These are phyloP conservation scores for Euzetes globulus DNA, from an alignment of 2,888 invertebrate genomes.

Conservation along the genomic window DNA sequence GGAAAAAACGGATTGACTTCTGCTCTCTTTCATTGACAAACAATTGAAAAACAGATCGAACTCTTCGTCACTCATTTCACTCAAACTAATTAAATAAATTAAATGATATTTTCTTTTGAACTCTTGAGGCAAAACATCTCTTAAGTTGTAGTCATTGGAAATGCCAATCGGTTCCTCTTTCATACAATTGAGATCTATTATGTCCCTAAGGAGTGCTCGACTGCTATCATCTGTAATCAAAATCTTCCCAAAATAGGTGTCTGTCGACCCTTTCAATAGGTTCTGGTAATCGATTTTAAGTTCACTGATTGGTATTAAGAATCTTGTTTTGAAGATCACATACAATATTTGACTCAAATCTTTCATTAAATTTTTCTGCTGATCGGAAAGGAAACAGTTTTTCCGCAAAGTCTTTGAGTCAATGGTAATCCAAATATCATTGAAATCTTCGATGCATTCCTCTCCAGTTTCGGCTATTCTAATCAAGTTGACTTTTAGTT, in stretches of 20 bases:
- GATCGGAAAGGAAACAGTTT: neutral
- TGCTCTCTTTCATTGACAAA: neutral
- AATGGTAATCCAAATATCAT: neutral
- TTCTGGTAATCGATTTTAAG: neutral
- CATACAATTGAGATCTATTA: neutral
- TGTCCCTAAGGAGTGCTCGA: neutral
- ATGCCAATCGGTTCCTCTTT: constrained; percentile 16
- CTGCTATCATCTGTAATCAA: neutral
- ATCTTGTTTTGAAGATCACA: constrained; percentile 1
- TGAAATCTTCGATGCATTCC: neutral
- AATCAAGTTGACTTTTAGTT: neutral
- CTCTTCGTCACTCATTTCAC: constrained; percentile 8
- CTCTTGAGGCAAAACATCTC: constrained; percentile 4
- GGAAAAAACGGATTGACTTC: neutral
- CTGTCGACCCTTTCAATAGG: neutral
- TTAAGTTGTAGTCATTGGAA: neutral
- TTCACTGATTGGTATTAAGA: constrained; percentile 11
- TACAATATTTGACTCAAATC: neutral
- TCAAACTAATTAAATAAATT: constrained; percentile 5
- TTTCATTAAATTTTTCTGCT: neutral
- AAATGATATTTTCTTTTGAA: neutral
- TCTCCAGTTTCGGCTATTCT: neutral
- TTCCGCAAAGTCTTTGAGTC: neutral
- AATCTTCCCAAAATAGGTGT: neutral
- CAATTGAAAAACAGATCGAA: neutral